Evolutionary conservation across 2,888 invertebrate genomes (phyloP).

Genomic region (Mythimna vitellina): DNA sequence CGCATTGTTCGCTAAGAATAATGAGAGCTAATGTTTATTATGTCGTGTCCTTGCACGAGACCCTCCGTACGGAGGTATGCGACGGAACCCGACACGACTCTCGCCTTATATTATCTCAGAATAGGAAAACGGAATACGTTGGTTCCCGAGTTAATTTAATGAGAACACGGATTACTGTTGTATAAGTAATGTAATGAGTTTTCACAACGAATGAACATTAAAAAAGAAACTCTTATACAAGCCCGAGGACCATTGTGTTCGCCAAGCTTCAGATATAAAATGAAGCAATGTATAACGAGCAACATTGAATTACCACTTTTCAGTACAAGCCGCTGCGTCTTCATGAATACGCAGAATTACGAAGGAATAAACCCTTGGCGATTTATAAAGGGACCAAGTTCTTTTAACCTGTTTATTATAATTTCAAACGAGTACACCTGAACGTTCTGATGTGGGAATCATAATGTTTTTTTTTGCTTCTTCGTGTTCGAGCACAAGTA

Average conservation of each 20-base stretch:
- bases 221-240: slow-evolving; percentile 4
- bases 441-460: slow-evolving; percentile 22
- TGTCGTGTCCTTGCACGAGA: slow-evolving; percentile 25
- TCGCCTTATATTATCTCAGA: slow-evolving; percentile 24
- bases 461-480: slow-evolving; percentile 9
- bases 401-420: slow-evolving; percentile 28
- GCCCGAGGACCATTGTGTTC: slow-evolving; percentile 14
- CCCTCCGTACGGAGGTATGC: background rate
- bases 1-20: slow-evolving; percentile 56
- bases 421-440: slow-evolving; percentile 31
- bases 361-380: slow-evolving; percentile 24
- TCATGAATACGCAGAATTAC: slow-evolving; percentile 28
- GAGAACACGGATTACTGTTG: slow-evolving; percentile 40
- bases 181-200: slow-evolving; percentile 48
- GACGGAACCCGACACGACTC: slow-evolving; percentile 1
- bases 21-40: slow-evolving; percentile 60
- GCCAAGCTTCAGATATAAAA: slow-evolving; percentile 16
- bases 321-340: slow-evolving; percentile 6
- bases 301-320: slow-evolving; percentile 24
- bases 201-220: slow-evolving; percentile 22
- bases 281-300: slow-evolving; percentile 14
- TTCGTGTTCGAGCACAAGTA: background rate
- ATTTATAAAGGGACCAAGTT: slow-evolving; percentile 21
- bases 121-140: slow-evolving; percentile 25
- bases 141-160: slow-evolving; percentile 42